Evolutionary conservation across 2,113 vertebrate genomes (phyloP).

Genomic region (Corvus hawaiiensis): DNA sequence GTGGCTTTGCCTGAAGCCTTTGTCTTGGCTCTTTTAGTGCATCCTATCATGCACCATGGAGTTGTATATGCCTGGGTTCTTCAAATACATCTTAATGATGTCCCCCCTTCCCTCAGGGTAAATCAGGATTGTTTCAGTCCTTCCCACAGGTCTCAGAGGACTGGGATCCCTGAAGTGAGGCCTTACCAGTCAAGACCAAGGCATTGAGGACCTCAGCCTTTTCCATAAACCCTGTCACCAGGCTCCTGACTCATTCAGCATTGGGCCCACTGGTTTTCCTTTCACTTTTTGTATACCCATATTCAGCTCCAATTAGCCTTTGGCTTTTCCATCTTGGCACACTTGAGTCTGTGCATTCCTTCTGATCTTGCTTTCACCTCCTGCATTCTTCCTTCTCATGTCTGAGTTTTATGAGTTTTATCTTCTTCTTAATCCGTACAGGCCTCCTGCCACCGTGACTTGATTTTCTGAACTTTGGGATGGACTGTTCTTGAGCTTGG

Average conservation of each 20-base stretch:
- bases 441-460: not conserved
- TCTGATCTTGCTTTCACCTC: not conserved
- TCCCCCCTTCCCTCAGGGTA: fast-evolving
- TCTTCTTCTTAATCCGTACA: not conserved
- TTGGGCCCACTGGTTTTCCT: not conserved
- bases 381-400: fast-evolving
- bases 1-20: not conserved
- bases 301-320: not conserved
- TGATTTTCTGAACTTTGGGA: not conserved
- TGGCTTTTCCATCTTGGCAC: not conserved
- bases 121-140: not conserved
- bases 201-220: not conserved
- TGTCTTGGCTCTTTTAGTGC: not conserved
- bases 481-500: not conserved
- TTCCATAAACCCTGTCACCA: not conserved
- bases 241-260: not conserved
- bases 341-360: not conserved
- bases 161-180: not conserved
- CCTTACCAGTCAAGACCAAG: not conserved
- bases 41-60: not conserved
- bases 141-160: not conserved
- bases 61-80: not conserved
- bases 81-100: fast-evolving
- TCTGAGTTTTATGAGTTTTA: not conserved
- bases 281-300: not conserved